Base-by-base conservation (phyloP, 2,888 invertebrate species). In the Lasioglossum oenotherae region DNA sequence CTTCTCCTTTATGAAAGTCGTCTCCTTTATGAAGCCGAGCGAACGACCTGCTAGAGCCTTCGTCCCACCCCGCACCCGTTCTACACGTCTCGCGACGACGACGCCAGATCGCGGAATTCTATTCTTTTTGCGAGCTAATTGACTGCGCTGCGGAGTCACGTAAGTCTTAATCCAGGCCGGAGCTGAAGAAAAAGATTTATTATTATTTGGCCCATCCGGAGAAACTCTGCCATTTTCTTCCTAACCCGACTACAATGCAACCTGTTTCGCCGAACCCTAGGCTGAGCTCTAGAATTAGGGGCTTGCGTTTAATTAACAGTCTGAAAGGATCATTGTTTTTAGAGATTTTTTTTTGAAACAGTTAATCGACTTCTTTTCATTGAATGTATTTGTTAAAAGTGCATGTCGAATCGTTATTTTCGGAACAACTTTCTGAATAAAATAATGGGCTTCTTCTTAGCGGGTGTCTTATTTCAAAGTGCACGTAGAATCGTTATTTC, bases 1-100 rank as follows among this genome's bases (percentile, higher is more conserved):
- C 85, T 84, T 85, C 74, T 14, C 74, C 73, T 77, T 77, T 80
- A 76, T 71, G 76, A 84, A 60, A 57, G 57, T 72, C 78, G n/a
- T 57, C 35, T 16, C 16, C 64, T 75, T 72, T 73, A 67, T 57
- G 75, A 82, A 46, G 38, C 57, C 82, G 74, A 64, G 71, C 60
- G 38, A 82, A 78, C 53, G 49, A 74, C 23, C 57, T 38, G 23
- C 53, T 53, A 14, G 16, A 23, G 5, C n/a, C 71, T 12, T 10
- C 41, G 4, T 44, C 12, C n/a, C 60, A 4, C 60, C 12, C 60
- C n/a, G 10, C 27, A 2, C 8, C 8, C 57, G 4, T 41, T 44
- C 41, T 41, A 44, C 72, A 8, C 46, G 46, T 49, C 35, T 49
- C 67, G 31, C 23, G 73, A 53, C 19, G 73, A 53, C 19, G 73